Conservation (phyloP, 2,888 invertebrate genomes). For the Halocaridina rubra region DNA sequence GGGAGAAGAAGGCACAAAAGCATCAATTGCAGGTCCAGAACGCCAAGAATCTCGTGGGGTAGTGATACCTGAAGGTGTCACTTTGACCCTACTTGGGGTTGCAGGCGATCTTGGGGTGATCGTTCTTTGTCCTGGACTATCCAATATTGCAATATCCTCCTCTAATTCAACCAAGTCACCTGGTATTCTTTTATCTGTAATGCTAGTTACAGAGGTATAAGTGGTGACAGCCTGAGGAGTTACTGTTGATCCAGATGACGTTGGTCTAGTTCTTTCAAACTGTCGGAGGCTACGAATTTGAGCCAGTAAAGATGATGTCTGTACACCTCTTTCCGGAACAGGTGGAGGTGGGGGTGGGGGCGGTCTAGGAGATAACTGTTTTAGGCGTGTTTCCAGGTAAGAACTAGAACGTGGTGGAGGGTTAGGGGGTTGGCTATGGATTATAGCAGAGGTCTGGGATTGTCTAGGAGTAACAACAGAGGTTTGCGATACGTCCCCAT, state of each 20-base stretch:
- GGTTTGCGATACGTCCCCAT: not conserved
- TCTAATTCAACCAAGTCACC: not conserved
- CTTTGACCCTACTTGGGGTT: not conserved
- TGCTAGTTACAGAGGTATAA: not conserved
- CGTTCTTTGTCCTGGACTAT: not conserved
- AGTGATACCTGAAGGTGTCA: not conserved
- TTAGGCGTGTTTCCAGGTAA: not conserved
- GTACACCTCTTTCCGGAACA: not conserved
- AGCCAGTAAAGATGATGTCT: not conserved
- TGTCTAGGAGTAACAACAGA: not conserved
- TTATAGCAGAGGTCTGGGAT: not conserved
- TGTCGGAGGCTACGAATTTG: not conserved
- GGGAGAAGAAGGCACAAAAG: conserved; percentile 17
- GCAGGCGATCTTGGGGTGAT: not conserved
- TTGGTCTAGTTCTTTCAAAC: not conserved
- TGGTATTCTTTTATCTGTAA: not conserved
- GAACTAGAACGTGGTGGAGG: conserved; percentile 23
- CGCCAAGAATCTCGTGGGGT: not conserved
- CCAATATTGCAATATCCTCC: not conserved
- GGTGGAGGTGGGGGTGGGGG: not conserved
- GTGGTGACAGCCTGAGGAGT: not conserved
- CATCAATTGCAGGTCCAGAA: not conserved
- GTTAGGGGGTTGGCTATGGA: not conserved
- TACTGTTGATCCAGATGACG: not conserved
- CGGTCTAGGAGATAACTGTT: not conserved